A percentile compares a stretch with the other conserved stretches of the same genome.
Evolutionary conservation across 2,113 vertebrate genomes (phyloP).

Genomic region (Aspidoscelis tigris): DNA sequence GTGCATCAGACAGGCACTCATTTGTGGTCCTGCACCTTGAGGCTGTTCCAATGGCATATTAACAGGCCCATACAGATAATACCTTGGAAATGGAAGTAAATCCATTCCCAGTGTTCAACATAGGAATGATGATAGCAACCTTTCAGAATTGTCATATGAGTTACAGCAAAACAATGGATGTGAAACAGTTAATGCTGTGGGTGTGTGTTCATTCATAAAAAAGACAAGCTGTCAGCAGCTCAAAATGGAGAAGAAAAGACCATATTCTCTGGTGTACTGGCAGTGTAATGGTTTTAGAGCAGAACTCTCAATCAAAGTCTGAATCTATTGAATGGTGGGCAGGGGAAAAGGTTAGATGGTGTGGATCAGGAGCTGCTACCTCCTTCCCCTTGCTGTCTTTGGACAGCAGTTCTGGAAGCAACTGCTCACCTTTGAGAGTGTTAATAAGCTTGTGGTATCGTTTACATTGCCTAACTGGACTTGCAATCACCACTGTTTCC

Average conservation of each 20-base stretch:
- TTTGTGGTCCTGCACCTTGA: too few species aligned
- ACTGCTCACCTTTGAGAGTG: too few species aligned
- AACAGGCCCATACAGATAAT: too few species aligned
- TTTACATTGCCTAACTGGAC: too few species aligned
- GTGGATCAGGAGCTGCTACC: too few species aligned
- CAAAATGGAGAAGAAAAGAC: neutral
- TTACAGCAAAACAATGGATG: neutral
- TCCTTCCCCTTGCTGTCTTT: neutral
- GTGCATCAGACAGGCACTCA: too few species aligned
- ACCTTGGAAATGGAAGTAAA: too few species aligned
- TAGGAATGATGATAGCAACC: neutral
- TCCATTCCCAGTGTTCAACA: too few species aligned
- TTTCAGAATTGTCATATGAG: neutral
- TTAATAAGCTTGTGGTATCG: too few species aligned
- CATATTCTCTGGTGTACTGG: neutral
- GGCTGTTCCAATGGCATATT: too few species aligned
- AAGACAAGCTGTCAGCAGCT: neutral
- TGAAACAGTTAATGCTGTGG: neutral
- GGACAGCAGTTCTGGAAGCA: neutral
- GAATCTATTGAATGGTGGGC: neutral
- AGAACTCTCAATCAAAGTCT: neutral
- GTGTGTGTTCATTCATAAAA: neutral
- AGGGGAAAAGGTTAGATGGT: too few species aligned
- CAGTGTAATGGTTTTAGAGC: neutral
- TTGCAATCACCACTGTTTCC: too few species aligned